A percentile compares a stretch with the other conserved stretches of the same genome.
Evolutionary conservation across 2,888 invertebrate genomes (phyloP).

Genomic region (Torymus auratus): DNA sequence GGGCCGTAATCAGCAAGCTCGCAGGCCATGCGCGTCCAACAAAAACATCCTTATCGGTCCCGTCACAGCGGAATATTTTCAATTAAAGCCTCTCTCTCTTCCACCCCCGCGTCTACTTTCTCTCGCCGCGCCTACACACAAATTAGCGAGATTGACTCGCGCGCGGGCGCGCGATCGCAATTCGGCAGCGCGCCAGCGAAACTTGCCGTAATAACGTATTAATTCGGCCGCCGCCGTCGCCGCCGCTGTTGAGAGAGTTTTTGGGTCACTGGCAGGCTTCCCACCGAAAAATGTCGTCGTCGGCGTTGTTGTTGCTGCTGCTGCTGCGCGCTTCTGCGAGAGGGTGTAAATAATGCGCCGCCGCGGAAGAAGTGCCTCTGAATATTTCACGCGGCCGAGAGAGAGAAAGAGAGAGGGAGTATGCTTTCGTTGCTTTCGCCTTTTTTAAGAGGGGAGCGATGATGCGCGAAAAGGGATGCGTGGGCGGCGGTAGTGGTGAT

Average conservation of each 20-base stretch:
- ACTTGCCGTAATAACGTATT: conserved; percentile 70
- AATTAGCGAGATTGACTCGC: conserved; percentile 50
- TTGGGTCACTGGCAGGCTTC: conserved; percentile 73
- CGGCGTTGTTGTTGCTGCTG: too few species aligned
- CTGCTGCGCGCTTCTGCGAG: not conserved
- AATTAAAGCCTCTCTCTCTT: conserved; percentile 34
- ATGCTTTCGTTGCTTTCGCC: too few species aligned
- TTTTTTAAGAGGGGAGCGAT: conserved; percentile 22
- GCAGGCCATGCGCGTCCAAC: conserved; percentile 22
- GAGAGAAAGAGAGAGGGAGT: too few species aligned
- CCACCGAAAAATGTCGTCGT: conserved; percentile 40
- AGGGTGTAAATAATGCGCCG: not conserved
- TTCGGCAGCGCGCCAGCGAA: conserved; percentile 73
- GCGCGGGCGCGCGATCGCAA: conserved; percentile 57
- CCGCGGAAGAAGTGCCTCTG: not conserved
- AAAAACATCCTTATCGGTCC: conserved; percentile 34
- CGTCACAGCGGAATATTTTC: conserved; percentile 46
- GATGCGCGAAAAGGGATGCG: conserved; percentile 51
- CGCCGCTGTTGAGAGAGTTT: conserved; percentile 63
- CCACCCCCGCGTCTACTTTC: too few species aligned
- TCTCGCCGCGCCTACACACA: not conserved
- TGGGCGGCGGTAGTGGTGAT: not conserved
- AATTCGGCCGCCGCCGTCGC: conserved; percentile 62
- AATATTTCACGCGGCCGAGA: too few species aligned
- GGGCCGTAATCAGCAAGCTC: not conserved